phyloP scores from a whole-genome alignment of 2,113 vertebrate genomes.

The Corythornis madagascariensis region DNA sequence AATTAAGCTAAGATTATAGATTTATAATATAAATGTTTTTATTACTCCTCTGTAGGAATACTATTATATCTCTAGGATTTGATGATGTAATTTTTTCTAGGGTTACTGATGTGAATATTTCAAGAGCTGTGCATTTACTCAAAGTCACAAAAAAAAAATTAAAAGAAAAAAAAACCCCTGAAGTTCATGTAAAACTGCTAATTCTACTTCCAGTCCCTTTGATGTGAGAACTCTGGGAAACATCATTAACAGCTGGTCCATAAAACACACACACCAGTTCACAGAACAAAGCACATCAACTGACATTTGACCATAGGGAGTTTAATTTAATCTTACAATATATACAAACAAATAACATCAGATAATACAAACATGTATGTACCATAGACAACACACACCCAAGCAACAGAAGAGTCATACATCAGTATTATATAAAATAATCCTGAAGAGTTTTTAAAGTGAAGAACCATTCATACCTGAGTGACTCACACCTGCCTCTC shows the following conservation, averaged over 20 bases:
- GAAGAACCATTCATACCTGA: not conserved
- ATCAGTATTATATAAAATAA: not conserved
- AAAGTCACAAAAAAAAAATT: not conserved
- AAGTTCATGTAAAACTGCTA: not conserved
- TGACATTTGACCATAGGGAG: not conserved
- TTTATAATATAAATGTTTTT: not conserved
- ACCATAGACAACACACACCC: not conserved
- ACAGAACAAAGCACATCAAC: constrained; percentile 18
- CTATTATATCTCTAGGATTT: not conserved
- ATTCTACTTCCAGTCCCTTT: not conserved
- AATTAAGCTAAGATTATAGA: not conserved
- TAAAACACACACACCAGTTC: not conserved
- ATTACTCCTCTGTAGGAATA: not conserved
- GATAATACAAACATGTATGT: not conserved
- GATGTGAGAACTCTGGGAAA: not conserved
- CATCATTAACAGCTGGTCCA: not conserved
- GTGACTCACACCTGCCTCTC: not conserved
- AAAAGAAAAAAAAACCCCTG: not conserved
- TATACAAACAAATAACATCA: constrained; percentile 17
- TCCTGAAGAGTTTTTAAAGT: not conserved
- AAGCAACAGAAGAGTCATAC: not conserved
- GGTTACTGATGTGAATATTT: not conserved
- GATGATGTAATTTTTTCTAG: not conserved
- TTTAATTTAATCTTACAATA: constrained; percentile 52
- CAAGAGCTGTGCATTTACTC: not conserved